phyloP scores from a whole-genome alignment of 2,888 invertebrate species.

The Cantharis nigra region DNA sequence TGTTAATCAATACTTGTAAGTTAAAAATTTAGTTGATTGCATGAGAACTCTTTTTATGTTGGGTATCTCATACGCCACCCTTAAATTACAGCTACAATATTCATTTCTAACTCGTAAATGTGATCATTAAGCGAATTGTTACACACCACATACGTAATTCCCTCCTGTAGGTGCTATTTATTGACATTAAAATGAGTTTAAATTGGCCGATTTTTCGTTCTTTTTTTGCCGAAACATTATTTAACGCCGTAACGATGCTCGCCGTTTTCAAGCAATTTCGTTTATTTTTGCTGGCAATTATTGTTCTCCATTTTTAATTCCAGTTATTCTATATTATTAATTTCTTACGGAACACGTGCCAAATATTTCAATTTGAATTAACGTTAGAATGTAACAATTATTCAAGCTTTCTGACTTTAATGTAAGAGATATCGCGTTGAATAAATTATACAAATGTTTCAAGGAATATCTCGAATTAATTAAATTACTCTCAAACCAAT shows the following conservation, averaged over 20 bases:
- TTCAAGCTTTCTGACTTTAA: background rate
- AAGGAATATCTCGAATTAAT: background rate
- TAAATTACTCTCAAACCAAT: background rate
- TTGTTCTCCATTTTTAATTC: background rate
- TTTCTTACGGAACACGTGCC: background rate
- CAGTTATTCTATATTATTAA: background rate
- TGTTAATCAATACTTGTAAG: constrained; percentile 40
- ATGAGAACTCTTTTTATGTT: constrained; percentile 25
- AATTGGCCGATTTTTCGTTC: constrained; percentile 19
- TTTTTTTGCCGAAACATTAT: constrained; percentile 4
- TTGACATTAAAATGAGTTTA: constrained; percentile 26
- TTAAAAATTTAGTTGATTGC: constrained; percentile 32
- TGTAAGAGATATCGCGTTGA: background rate
- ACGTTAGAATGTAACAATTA: background rate
- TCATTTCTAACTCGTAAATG: constrained; percentile 28
- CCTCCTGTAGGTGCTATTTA: constrained; percentile 33
- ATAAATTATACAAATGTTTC: background rate
- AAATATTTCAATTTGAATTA: background rate
- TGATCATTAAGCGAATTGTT: constrained; percentile 28
- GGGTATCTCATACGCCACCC: constrained; percentile 21
- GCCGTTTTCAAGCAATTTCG: background rate
- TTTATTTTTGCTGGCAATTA: background rate
- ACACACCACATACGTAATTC: constrained; percentile 22
- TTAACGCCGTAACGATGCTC: constrained; percentile 20
- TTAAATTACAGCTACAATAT: constrained; percentile 18